Percentiles rank a stretch among this genome's conserved stretches.
Conservation (phyloP, 1,140 invertebrate genomes). For the Geopemphigus sp. region DNA sequence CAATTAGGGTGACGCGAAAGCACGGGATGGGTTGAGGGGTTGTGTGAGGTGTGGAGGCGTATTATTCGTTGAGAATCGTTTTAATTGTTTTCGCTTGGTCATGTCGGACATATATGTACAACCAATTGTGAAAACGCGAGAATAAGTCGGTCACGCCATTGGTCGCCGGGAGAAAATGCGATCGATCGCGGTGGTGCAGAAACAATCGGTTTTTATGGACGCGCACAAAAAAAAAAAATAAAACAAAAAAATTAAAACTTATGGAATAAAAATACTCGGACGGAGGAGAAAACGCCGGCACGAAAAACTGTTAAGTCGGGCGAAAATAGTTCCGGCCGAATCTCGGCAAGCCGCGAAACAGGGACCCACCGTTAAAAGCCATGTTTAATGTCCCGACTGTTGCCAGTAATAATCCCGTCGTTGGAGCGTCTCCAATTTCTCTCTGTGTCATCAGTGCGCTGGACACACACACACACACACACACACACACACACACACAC, state of each 20-base stretch:
- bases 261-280: slow-evolving; percentile 15
- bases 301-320: slow-evolving; percentile 38
- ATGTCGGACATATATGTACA: no score
- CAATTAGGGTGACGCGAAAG: no score
- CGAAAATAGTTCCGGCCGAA: slow-evolving; percentile 32
- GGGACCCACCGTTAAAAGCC: slow-evolving; percentile 7
- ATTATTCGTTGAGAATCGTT: no score
- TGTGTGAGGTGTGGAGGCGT: no score
- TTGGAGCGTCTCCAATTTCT: slow-evolving; percentile 27
- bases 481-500: no score
- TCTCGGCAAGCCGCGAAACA: neutral
- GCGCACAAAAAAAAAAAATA: neutral
- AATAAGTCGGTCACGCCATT: neutral
- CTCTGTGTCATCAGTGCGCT: neutral
- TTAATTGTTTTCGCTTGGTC: no score
- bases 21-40: no score
- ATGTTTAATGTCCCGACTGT: slow-evolving; percentile 45
- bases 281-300: neutral
- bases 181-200: neutral
- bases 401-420: slow-evolving; percentile 32
- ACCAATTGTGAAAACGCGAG: neutral
- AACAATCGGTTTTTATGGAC: slow-evolving; percentile 41
- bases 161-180: neutral
- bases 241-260: slow-evolving; percentile 40
- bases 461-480: neutral